Base-by-base conservation (phyloP, 1,140 invertebrate species). In the Achatina immaculata region DNA sequence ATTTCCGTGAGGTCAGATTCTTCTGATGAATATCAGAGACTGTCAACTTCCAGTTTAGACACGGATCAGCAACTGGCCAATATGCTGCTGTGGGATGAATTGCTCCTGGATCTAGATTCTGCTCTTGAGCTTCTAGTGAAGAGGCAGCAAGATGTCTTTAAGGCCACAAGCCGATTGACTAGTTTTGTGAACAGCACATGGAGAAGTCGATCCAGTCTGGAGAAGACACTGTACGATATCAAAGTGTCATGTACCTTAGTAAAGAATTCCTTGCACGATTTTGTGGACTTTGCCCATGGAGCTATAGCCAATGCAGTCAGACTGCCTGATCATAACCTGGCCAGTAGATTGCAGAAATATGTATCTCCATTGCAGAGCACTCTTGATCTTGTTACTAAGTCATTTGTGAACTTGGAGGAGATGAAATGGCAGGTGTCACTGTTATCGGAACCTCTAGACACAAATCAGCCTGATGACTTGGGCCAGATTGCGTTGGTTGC, bases 281-380 rank as follows among this genome's bases (percentile, higher is more conserved):
- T 98, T 68, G 93, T 95, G 0, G 95, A 96, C 82, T 98, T 98
- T 90, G 94, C 95, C 0, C 95, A 96, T 90, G 96, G 96, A 55
- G 94, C 96, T 19, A 91, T 97, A 81, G 96, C 95, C 28, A 98
- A 98, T 91, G 96, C 96, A 38, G 93, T 94, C n/a, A 94, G 94
- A 90, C 95, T 95, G 74, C 94, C 95, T 81, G 96, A 97, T 91
- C 95, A 95, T 91, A 94, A 90, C 84, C 80, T 92, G 28, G 87
- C 88, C 24, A 87, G 85, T 66, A 89, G 90, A 81, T 82, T 92
- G 24, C 84, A 84, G 31, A 90, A 89, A 81, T 92, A 96, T 81
- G 94, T 97, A 0, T 94, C 94, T 82, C 95, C 96, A 0, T 89
- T 98, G 43, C 94, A 95, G 76, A 95, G 96, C 88, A 95, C 95